A percentile compares a stretch with the other conserved stretches of the same genome.
Conservation (phyloP, 2,797 vertebrate genomes). For the Clamator glandarius region DNA sequence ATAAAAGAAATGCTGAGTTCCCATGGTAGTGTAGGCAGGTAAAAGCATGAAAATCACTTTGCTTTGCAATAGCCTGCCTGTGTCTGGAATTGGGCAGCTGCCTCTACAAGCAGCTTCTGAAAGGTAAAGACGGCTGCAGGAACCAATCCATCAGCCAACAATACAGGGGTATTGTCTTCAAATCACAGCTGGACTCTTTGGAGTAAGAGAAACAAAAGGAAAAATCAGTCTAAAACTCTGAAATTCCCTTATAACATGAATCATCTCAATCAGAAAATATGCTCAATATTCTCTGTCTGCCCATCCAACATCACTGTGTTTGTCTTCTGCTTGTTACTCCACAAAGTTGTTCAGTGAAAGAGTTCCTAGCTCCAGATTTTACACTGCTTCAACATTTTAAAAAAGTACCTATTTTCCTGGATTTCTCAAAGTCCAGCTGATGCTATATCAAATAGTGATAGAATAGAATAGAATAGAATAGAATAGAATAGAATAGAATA, state of each 20-base stretch:
- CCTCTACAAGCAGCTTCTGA: constrained; percentile 2
- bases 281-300: not conserved
- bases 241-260: not conserved
- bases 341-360: not conserved
- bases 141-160: not conserved
- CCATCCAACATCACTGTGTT: not conserved
- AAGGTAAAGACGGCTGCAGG: not conserved
- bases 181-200: not conserved
- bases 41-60: constrained; percentile 39
- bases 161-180: not conserved
- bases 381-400: not conserved
- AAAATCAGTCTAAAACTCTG: not conserved
- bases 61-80: not conserved
- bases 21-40: not conserved
- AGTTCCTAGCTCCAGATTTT: not conserved
- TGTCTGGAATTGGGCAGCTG: constrained; percentile 4
- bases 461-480: no score
- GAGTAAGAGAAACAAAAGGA: not conserved
- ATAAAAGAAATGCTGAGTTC: not conserved
- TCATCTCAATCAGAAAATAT: not conserved
- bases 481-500: no score
- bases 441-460: not conserved
- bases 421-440: not conserved
- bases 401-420: not conserved
- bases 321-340: not conserved